Base-by-base conservation (phyloP, 2,113 vertebrate species). In the Scytalopus superciliaris region DNA sequence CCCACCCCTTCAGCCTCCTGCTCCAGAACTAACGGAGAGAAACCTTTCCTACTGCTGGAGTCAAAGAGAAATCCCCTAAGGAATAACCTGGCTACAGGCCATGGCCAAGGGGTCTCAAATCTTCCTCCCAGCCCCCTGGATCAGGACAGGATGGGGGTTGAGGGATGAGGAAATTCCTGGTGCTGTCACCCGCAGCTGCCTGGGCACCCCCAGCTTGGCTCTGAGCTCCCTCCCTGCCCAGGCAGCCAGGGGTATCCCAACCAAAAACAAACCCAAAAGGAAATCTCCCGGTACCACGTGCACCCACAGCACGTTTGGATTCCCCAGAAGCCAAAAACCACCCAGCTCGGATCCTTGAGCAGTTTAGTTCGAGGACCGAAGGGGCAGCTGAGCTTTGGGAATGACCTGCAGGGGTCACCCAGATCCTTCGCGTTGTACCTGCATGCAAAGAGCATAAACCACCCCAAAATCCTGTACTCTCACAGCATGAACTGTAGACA, bases 401-500 rank as follows among this genome's bases (percentile, higher is more conserved):
- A 73, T 74, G 81, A 74, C 79, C 69, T 25, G 44, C 79, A 6
- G 23, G 75, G 95, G 63, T 75, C 94, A 62, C 60, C 83, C 72
- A 73, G 83, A 60, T 90, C 90, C 60, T 62, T 94, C 37, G 73
- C 97, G 68, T 97, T 76, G 92, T 86, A 79, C 95, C 93, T 64
- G 98, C 97, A 93, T 96, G 87, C 69, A n/a, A 60, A 89, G 3
- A 57, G 8, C 59, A 15, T 37, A 39, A 59, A 37, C 25, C 19
- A 7, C 89, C 52, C 53, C 63, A 87, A 92, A 89, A 79, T 37
- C 87, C 94, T 91, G 28, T 67, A 56, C 72, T 78, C 55, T 40
- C 84, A 90, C 75, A 24, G 53, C 97, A 97, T 97, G 97, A 94
- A 76, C 86, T 93, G 96, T 92, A 96, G 89, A 67, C 55, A 57